These are phyloP conservation scores for Schizothorax lantsangensis DNA, from an alignment of 2,797 vertebrate genomes.

Conservation along the genomic window DNA sequence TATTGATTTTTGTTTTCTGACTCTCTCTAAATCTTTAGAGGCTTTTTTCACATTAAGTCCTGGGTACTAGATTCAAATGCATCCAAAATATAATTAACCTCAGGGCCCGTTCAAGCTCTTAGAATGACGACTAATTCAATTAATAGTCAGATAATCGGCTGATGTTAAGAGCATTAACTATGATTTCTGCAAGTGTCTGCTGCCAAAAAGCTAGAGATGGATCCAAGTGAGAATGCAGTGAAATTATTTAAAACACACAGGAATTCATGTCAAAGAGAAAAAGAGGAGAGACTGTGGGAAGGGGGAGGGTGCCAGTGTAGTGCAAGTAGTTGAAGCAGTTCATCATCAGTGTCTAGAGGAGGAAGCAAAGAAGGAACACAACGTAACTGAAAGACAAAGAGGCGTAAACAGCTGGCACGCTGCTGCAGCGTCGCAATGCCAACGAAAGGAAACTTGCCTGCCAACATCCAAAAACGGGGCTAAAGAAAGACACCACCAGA, in stretches of 20 bases:
- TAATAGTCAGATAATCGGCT: conserved; percentile 71
- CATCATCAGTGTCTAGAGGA: conserved; percentile 32
- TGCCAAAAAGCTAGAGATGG: conserved; percentile 60
- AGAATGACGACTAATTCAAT: conserved; percentile 71
- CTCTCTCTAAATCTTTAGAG: background rate
- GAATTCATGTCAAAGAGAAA: conserved; percentile 4
- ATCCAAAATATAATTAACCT: conserved; percentile 43
- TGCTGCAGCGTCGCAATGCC: conserved; percentile 60
- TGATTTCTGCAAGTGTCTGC: conserved; percentile 61
- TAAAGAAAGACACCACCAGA: conserved; percentile 53
- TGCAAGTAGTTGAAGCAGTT: conserved; percentile 33
- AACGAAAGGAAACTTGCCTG: conserved; percentile 58
- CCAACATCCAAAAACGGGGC: conserved; percentile 34
- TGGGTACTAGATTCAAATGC: conserved; percentile 12
- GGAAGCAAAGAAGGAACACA: conserved; percentile 30
- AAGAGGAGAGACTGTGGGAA: background rate
- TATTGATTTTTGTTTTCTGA: conserved; percentile 13
- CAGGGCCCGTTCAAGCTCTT: conserved; percentile 55
- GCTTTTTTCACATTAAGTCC: conserved; percentile 23
- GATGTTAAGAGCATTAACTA: conserved; percentile 71
- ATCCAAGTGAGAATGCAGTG: conserved; percentile 44
- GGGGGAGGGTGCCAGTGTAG: conserved; percentile 3
- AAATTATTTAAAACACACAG: conserved; percentile 1
- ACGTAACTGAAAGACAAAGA: conserved; percentile 39
- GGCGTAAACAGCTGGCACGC: conserved; percentile 52